phyloP scores from a whole-genome alignment of 2,888 invertebrate genomes.

The Leptopilina drosophilae region DNA sequence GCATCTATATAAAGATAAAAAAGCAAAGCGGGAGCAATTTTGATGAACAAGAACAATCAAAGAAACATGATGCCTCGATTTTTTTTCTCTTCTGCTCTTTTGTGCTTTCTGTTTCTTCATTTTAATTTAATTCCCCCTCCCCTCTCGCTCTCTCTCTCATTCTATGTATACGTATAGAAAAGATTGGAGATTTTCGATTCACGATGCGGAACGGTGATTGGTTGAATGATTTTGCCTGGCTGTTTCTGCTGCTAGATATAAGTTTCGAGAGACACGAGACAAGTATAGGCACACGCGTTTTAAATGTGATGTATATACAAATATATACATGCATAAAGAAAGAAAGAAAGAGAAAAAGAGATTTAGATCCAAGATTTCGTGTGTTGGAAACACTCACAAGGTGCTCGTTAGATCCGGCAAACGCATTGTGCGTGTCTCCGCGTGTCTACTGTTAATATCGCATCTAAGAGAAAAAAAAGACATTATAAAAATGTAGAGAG shows the following conservation, averaged over 20 bases:
- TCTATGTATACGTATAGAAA: background rate
- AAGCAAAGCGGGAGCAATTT: too few species aligned
- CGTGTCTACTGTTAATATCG: conserved; percentile 49
- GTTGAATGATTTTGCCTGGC: conserved; percentile 45
- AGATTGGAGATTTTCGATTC: conserved; percentile 47
- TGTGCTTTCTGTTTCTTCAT: background rate
- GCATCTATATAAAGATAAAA: too few species aligned
- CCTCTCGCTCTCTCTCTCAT: too few species aligned
- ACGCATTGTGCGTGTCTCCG: conserved; percentile 75
- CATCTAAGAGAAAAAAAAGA: conserved; percentile 41
- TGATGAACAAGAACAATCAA: too few species aligned
- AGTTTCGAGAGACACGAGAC: conserved; percentile 41
- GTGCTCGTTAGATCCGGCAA: conserved; percentile 74
- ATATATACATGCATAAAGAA: too few species aligned
- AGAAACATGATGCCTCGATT: too few species aligned
- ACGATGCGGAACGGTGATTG: conserved; percentile 53
- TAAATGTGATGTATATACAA: too few species aligned
- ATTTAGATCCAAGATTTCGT: conserved; percentile 62
- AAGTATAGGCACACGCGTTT: conserved; percentile 22
- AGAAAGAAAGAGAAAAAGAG: too few species aligned
- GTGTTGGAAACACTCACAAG: conserved; percentile 55
- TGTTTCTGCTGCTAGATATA: conserved; percentile 47
- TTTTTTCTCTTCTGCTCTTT: too few species aligned
- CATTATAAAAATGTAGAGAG: conserved; percentile 28
- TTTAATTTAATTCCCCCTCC: background rate